Percentiles rank a stretch among this genome's conserved stretches.
phyloP scores from a whole-genome alignment of 2,888 invertebrate genomes.

The Digitonthophagus gazella region DNA sequence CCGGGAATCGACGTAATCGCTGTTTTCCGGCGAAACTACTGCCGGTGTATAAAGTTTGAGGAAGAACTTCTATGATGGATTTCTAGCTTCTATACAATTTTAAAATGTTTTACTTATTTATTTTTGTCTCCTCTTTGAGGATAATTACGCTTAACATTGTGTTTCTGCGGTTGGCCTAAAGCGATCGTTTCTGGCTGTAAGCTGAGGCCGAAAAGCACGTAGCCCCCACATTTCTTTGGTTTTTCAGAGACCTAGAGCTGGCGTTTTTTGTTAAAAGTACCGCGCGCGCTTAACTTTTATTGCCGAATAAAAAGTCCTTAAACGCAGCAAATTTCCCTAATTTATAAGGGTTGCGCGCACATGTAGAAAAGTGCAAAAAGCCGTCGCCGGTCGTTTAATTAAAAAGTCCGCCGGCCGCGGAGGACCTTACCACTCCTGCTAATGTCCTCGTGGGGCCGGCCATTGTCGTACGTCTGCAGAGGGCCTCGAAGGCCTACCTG shows the following conservation, averaged over 20 bases:
- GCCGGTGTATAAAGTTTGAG: too few species aligned
- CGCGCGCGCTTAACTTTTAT: conserved; percentile 16
- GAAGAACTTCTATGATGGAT: too few species aligned
- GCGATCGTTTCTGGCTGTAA: too few species aligned
- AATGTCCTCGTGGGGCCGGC: conserved; percentile 30
- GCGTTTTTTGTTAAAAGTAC: not conserved
- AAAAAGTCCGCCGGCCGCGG: conserved; percentile 33
- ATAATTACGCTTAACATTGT: too few species aligned
- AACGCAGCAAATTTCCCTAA: conserved; percentile 28
- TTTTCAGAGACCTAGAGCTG: not conserved
- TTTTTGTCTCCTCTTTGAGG: too few species aligned
- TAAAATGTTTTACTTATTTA: too few species aligned
- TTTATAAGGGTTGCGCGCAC: conserved; percentile 26
- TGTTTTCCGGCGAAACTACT: too few species aligned
- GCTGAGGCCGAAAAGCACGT: not conserved
- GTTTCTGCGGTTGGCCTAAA: too few species aligned
- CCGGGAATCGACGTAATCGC: too few species aligned
- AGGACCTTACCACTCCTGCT: conserved; percentile 32
- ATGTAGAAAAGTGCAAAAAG: conserved; percentile 41
- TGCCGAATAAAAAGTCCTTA: conserved; percentile 24
- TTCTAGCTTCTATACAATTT: too few species aligned
- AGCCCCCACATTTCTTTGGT: not conserved
- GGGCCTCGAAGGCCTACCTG: conserved; percentile 20
- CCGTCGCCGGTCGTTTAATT: conserved; percentile 44
- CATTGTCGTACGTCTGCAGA: not conserved